Evolutionary conservation across 2,888 invertebrate species (phyloP).

Genomic region (Disparrhopalites patrizii): DNA sequence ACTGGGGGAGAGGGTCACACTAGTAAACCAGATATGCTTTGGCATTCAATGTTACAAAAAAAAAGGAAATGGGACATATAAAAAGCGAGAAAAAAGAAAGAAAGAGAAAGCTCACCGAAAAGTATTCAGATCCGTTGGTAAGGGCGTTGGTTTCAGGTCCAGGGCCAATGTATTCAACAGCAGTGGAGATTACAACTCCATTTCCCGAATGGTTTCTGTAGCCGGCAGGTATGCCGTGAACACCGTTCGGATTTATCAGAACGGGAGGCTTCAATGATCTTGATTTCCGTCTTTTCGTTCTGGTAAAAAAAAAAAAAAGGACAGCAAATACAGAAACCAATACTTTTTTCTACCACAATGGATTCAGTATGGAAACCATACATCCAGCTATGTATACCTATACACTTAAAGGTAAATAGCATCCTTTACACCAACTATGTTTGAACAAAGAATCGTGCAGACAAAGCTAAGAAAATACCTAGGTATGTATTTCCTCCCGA

Average conservation of each 20-base stretch:
- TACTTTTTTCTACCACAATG: not conserved
- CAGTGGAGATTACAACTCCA: slow-evolving; percentile 32
- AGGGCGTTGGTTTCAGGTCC: slow-evolving; percentile 15
- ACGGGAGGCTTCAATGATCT: slow-evolving; percentile 7
- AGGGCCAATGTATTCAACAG: slow-evolving; percentile 30
- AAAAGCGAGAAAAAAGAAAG: not conserved
- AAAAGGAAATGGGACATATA: not conserved
- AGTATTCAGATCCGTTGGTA: not conserved
- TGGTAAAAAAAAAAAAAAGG: not conserved
- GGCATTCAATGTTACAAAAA: not conserved
- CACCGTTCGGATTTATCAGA: slow-evolving; percentile 6
- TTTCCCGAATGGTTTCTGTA: slow-evolving; percentile 29
- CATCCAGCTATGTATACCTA: too few species aligned
- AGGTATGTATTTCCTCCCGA: too few species aligned
- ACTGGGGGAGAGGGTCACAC: not conserved
- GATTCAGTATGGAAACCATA: too few species aligned
- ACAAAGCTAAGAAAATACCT: too few species aligned
- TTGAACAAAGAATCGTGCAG: too few species aligned
- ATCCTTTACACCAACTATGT: too few species aligned
- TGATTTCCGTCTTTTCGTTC: slow-evolving; percentile 6
- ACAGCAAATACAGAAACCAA: not conserved
- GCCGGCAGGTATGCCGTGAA: not conserved
- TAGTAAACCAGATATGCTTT: too few species aligned
- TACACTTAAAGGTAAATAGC: too few species aligned
- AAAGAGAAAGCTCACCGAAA: not conserved